Evolutionary conservation across 1,140 invertebrate genomes (phyloP), one percentile per base, ranked within the genome.

Genomic region (Magallana ariakensis): DNA sequence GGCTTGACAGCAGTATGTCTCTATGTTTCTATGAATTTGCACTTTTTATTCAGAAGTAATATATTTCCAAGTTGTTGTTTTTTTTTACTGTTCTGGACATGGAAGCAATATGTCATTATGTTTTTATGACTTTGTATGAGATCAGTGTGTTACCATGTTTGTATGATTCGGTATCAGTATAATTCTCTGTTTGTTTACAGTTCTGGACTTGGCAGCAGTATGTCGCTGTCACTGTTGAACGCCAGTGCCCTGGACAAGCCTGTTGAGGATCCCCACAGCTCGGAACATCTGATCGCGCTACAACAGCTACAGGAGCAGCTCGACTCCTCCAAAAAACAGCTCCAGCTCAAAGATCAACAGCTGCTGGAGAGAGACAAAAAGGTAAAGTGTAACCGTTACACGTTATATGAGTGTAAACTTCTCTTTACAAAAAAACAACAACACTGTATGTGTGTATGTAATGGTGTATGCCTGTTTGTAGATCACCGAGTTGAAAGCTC

Each of bases 241-340:
- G 75, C 82, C 11, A 87, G 86, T 62, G 56, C 83, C 22, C 22
- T 84, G 19, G 91, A 91, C 46, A 92, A 92, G 70, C 89, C 87
- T 8, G 15, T 75, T 19, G 86, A 91, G 7, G 98, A 98, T 95
- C 97, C 97, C 0, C 97, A 97, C 91, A 97, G 97, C 92, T 97
- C 97, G 0, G 98, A 99, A 94, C 98, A 99, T 93, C 97, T 99
- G 33, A 97, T 98, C 11, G 97, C 97, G 0, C 97, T 99, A 93
- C 98, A 98, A 16, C 97, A 98, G 94, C 96, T 99, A 0, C 97
- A 97, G 93, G 98, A 99, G 94, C 97, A 98, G 92, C 98, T 99
- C 90, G 97, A 98, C 56, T 97, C 96, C 92, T 95, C 99, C n/a
- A 97, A 99, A 93, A 98, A 98, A 94, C 97, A 98, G 92, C 95